These are phyloP conservation scores for Lindbergichthys nudifrons DNA, from an alignment of 2,797 vertebrate genomes.

Conservation along the genomic window DNA sequence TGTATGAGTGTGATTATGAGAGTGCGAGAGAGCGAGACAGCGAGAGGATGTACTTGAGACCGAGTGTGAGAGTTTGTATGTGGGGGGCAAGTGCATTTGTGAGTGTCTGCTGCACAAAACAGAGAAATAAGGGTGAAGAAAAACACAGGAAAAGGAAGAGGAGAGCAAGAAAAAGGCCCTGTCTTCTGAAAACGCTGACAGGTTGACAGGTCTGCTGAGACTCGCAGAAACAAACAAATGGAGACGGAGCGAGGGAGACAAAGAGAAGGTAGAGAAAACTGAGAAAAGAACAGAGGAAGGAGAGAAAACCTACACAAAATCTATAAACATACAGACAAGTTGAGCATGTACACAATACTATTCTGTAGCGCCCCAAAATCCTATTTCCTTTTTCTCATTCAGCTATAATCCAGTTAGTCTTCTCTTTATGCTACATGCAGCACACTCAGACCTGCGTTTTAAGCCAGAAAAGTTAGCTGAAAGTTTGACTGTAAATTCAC, in stretches of 20 bases:
- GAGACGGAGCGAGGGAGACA: slow-evolving; percentile 36
- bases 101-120: slow-evolving; percentile 24
- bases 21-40: slow-evolving; percentile 65
- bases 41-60: slow-evolving; percentile 75
- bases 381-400: neutral
- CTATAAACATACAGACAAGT: neutral
- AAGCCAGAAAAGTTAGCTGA: slow-evolving; percentile 12
- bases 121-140: slow-evolving; percentile 16
- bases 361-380: neutral
- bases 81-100: slow-evolving; percentile 7
- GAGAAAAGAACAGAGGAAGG: slow-evolving; percentile 11
- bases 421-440: neutral
- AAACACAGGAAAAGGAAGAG: slow-evolving; percentile 64
- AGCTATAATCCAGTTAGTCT: neutral
- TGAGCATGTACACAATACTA: neutral
- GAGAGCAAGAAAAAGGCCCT: slow-evolving; percentile 58
- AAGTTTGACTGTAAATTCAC: slow-evolving; percentile 21
- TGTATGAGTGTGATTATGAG: slow-evolving; percentile 34
- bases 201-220: slow-evolving; percentile 80
- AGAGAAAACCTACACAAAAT: slow-evolving; percentile 12
- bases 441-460: neutral
- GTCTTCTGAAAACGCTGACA: slow-evolving; percentile 74
- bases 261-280: slow-evolving; percentile 11
- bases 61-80: slow-evolving; percentile 43
- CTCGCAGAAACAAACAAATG: slow-evolving; percentile 63